These are phyloP conservation scores for Australoheros facetus DNA, from an alignment of 2,797 vertebrate genomes.

Conservation along the genomic window DNA sequence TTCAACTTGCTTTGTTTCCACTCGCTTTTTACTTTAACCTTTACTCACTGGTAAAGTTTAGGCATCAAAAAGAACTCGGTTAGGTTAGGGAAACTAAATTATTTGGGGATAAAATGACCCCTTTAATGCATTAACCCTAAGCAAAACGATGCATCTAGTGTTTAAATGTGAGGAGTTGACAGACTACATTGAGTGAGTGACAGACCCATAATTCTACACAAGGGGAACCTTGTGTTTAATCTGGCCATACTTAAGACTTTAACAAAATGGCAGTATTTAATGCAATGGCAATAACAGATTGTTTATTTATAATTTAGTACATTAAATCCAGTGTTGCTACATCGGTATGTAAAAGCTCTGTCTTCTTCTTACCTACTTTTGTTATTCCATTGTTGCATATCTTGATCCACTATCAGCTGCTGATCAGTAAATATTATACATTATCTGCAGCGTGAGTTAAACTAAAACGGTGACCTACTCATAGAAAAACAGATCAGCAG, in stretches of 20 bases:
- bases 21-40: neutral
- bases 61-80: neutral
- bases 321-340: too few relatives aligned
- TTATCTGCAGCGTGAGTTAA: neutral
- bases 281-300: too few relatives aligned
- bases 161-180: neutral
- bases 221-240: neutral
- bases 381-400: neutral
- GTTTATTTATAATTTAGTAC: too few relatives aligned
- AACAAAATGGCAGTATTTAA: neutral
- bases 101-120: neutral
- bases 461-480: neutral
- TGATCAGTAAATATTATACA: neutral
- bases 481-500: neutral
- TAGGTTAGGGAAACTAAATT: neutral
- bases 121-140: neutral
- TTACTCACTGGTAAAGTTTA: neutral
- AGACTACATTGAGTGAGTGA: neutral
- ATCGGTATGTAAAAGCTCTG: neutral
- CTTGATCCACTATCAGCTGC: accelerated
- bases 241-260: neutral
- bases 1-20: too few relatives aligned
- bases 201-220: neutral
- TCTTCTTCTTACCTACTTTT: neutral
- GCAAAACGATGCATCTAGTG: too few relatives aligned